Percentiles rank a stretch among this genome's conserved stretches.
These are phyloP conservation scores for Trissolcus brochymenae DNA, from an alignment of 2,888 invertebrate species.

Conservation along the genomic window DNA sequence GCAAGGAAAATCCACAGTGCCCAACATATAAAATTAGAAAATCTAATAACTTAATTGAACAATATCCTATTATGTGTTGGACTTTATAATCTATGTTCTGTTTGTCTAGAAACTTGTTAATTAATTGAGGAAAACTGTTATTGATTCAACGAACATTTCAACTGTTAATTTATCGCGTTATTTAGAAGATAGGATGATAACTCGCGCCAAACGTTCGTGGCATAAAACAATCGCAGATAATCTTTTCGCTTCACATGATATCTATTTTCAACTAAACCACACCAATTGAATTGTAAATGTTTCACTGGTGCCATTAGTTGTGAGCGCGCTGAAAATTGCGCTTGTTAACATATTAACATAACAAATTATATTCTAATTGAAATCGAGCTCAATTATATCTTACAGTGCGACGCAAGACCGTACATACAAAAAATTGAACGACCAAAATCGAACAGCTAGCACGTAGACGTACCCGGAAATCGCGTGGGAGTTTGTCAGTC, in stretches of 20 bases:
- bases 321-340: constrained; percentile 19
- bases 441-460: constrained; percentile 1
- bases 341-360: constrained; percentile 27
- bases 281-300: constrained; percentile 30
- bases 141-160: constrained; percentile 23
- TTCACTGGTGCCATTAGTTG: constrained; percentile 16
- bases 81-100: constrained; percentile 14
- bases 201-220: constrained; percentile 13
- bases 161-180: constrained; percentile 34
- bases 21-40: constrained; percentile 19
- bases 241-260: constrained; percentile 15
- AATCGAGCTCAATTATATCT: constrained; percentile 7
- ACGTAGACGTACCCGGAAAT: background rate
- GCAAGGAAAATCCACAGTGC: constrained; percentile 5
- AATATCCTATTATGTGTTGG: constrained; percentile 21
- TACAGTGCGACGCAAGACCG: background rate
- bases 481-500: background rate
- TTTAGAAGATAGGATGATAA: constrained; percentile 34
- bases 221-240: constrained; percentile 26
- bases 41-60: constrained; percentile 32
- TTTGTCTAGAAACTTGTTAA: constrained; percentile 25
- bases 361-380: constrained; percentile 25
- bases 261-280: constrained; percentile 10
- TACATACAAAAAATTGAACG: background rate
- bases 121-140: constrained; percentile 42